A percentile compares a stretch with the other conserved stretches of the same genome.
Conservation (phyloP, 1,140 invertebrate species). For the Grapholita molesta region DNA sequence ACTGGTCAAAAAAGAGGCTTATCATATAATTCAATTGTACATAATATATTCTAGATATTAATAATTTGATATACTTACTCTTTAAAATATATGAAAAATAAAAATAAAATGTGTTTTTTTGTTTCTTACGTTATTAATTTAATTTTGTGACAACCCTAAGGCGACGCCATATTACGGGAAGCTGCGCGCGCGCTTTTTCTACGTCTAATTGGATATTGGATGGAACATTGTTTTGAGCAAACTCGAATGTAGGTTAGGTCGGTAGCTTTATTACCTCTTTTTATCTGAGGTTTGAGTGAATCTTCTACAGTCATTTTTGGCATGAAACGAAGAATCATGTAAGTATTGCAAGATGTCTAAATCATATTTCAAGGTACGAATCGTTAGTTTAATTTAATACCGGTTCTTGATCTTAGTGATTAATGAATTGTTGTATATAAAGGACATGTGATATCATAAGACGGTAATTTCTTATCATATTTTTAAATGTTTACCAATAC, state of each 20-base stretch:
- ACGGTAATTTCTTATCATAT: too few species aligned
- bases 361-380: too few species aligned
- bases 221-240: conserved; percentile 11
- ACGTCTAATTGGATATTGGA: conserved; percentile 3
- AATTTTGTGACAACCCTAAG: neutral
- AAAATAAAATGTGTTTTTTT: neutral
- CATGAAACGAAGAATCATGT: neutral
- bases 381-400: too few species aligned
- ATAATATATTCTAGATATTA: too few species aligned
- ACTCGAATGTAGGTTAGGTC: conserved; percentile 6
- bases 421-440: too few species aligned
- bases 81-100: neutral
- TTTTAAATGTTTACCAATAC: too few species aligned
- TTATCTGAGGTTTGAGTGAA: neutral
- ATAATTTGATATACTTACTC: too few species aligned
- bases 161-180: conserved; percentile 14
- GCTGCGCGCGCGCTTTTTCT: conserved; percentile 14
- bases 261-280: neutral
- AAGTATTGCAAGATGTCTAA: neutral
- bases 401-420: too few species aligned
- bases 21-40: too few species aligned
- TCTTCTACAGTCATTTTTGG: neutral
- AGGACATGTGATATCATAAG: too few species aligned
- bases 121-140: neutral
- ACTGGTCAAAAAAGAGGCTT: too few species aligned